Evolutionary conservation across 1,140 invertebrate genomes (phyloP).

Genomic region (Sitodiplosis mosellana): DNA sequence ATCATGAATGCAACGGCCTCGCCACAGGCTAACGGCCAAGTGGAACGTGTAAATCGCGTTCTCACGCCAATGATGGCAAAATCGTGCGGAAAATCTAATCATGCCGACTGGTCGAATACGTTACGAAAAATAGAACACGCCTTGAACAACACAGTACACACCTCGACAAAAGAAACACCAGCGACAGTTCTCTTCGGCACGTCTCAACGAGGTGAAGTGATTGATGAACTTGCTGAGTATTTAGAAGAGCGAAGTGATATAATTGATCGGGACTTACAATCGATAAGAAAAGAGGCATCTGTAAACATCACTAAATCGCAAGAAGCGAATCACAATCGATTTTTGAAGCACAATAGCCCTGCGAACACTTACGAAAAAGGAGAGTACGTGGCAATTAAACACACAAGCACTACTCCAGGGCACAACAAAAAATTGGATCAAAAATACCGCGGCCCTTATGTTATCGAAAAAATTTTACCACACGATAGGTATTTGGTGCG

Average conservation of each 20-base stretch:
- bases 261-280: neutral
- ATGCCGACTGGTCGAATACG: constrained; percentile 9
- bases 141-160: constrained; percentile 11
- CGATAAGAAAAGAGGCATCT: neutral
- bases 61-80: constrained; percentile 9
- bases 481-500: constrained; percentile 12
- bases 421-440: constrained; percentile 10
- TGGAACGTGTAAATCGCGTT: constrained; percentile 11
- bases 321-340: constrained; percentile 4
- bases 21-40: constrained; percentile 9
- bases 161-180: constrained; percentile 7
- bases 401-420: constrained; percentile 9
- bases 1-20: constrained; percentile 8
- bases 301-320: constrained; percentile 4
- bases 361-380: constrained; percentile 7
- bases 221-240: constrained; percentile 3
- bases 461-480: constrained; percentile 6
- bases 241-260: neutral
- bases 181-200: constrained; percentile 7
- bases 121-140: constrained; percentile 10
- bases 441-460: constrained; percentile 11
- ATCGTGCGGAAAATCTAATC: constrained; percentile 2
- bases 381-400: constrained; percentile 11
- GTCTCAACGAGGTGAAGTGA: constrained; percentile 3
- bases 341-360: constrained; percentile 5